Evolutionary conservation across 2,888 invertebrate genomes (phyloP), one percentile per base, ranked within the genome.

Genomic region (Lepidochitona cinerea): DNA sequence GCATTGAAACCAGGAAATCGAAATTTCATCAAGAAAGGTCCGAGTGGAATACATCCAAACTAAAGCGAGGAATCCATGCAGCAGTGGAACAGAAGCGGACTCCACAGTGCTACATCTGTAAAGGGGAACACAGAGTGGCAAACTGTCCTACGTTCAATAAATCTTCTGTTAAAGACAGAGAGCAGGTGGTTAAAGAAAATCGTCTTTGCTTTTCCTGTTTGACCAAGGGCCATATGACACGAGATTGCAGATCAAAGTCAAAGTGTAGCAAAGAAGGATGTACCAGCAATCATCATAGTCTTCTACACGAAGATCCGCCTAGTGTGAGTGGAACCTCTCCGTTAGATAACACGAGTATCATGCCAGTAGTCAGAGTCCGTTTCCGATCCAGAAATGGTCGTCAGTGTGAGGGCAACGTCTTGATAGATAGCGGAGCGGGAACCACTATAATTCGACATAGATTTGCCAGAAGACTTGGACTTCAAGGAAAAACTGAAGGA

Each of bases 191-290:
- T 4, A 66, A 66, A 49, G 29, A 49, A 4, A 18, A 71, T 37
- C 52, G 67, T 14, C 54, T 70, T 1, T 74, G 70, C 32, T 74
- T 74, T 37, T 67, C 67, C 1, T 74, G 74, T 37, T 33, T 74
- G 14, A 29, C 9, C 36, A 36, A 14, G 4, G 41, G 54, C 12
- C 69, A 69, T 32, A 23, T 14, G 12, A 14, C 70, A 9, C 49
- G 33, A 14, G 26, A 70, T 1, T 73, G 73, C 29, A 33, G 70
- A 29, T 29, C 49, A 2, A 70, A 52, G 70, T 52, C 37, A 14
- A 37, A 26, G 18, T 70, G 73, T 66, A 41, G 35, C 5, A 23
- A 36, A 32, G 32, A 49, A 18, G 65, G 65, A 4, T 73, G 73
- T 23, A 65, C n/a, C 64, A 14, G 65, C 23, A 7, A 32, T 65